phyloP scores from a whole-genome alignment of 2,797 vertebrate species.

The Apodemus agrarius region DNA sequence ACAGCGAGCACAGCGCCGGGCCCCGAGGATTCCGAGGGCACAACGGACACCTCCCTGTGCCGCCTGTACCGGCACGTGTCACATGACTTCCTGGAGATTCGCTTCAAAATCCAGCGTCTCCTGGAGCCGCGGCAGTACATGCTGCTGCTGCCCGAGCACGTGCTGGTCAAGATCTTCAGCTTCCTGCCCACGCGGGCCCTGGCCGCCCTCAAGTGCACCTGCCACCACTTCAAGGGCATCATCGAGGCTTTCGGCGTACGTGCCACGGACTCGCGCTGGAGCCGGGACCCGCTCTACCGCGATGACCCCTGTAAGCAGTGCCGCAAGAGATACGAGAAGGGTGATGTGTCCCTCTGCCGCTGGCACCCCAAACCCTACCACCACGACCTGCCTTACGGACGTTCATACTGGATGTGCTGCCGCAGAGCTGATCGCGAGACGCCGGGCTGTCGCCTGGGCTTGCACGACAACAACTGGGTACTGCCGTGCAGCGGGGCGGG shows the following conservation, averaged over 20 bases:
- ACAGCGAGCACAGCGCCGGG: conserved; percentile 58
- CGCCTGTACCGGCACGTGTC: conserved; percentile 97
- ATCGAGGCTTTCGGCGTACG: conserved; percentile 95
- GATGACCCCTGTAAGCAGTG: conserved; percentile 99
- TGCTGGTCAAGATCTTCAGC: conserved; percentile 96
- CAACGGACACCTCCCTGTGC: conserved; percentile 91
- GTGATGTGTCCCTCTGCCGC: conserved; percentile 97
- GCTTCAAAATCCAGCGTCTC: conserved; percentile 97
- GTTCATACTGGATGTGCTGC: conserved; percentile 99
- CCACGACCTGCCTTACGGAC: conserved; percentile 99
- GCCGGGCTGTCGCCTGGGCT: conserved; percentile 94
- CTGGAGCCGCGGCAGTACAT: conserved; percentile 97
- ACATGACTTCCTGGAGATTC: conserved; percentile 97
- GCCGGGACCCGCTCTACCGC: conserved; percentile 94
- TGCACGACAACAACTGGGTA: conserved; percentile 99
- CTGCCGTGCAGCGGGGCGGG: conserved; percentile 88
- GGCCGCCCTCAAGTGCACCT: conserved; percentile 97
- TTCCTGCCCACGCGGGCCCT: conserved; percentile 94
- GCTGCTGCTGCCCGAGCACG: conserved; percentile 95
- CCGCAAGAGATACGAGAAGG: conserved; percentile 93
- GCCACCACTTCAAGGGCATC: conserved; percentile 94
- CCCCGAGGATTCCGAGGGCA: conserved; percentile 76
- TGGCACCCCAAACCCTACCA: conserved; percentile 99
- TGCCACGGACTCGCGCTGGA: conserved; percentile 96
- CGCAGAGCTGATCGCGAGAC: conserved; percentile 94